These are phyloP conservation scores for Tetragonisca angustula DNA, from an alignment of 2,888 invertebrate species.

Conservation along the genomic window DNA sequence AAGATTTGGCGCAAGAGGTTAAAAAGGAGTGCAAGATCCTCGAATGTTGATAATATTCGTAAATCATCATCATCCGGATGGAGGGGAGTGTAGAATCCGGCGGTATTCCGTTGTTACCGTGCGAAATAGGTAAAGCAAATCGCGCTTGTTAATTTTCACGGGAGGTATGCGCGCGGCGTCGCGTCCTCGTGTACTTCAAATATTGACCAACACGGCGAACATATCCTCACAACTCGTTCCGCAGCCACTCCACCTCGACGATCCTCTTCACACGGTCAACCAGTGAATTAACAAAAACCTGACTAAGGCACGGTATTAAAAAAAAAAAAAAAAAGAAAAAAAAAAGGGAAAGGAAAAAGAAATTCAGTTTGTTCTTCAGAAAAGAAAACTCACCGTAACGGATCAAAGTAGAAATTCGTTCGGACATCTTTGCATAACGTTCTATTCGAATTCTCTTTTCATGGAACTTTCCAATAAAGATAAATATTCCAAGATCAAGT, in stretches of 20 bases:
- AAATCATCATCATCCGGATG: too few species aligned
- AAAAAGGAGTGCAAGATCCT: too few species aligned
- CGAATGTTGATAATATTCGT: too few species aligned
- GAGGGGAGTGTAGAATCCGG: background rate
- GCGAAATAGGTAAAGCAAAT: background rate
- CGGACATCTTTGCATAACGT: background rate
- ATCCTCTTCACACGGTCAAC: background rate
- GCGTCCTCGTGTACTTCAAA: conserved; percentile 15
- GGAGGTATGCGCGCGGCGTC: conserved; percentile 6
- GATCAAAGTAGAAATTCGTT: background rate
- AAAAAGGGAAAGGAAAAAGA: too few species aligned
- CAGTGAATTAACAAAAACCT: conserved; percentile 2
- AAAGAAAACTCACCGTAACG: background rate
- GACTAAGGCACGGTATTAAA: background rate
- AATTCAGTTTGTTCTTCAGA: background rate
- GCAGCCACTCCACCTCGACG: conserved; percentile 1
- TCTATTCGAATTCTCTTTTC: background rate
- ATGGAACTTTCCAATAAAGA: too few species aligned
- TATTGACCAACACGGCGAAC: conserved; percentile 34
- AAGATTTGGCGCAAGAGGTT: too few species aligned
- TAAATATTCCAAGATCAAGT: too few species aligned
- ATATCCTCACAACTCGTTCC: conserved; percentile 21
- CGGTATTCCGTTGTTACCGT: too few species aligned
- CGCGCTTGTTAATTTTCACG: conserved; percentile 20
- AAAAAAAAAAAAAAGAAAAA: background rate